Evolutionary conservation across 2,888 invertebrate species (phyloP), one percentile per base, ranked within the genome.

Genomic region (Orthosia gracilis): DNA sequence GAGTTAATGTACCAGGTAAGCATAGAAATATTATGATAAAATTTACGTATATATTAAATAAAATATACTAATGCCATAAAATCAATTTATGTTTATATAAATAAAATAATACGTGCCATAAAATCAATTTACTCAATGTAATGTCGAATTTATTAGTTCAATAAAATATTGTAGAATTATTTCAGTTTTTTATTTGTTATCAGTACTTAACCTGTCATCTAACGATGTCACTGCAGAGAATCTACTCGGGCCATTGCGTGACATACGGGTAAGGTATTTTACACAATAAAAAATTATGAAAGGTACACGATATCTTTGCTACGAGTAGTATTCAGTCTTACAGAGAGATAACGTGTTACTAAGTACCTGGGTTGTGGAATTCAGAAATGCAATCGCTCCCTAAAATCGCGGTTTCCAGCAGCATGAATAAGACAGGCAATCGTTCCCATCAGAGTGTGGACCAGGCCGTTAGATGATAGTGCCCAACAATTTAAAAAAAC

Each of bases 81-180:
- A 45, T 64, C 2, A 57, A 68, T 21, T 72, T 45, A 62, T 62
- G 26, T 31, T 58, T 67, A 52, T 54, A 47, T 26, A 2, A 52
- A 49, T 68, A 1, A 66, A 71, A 80, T 82, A 62, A 26, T 49
- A 69, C 21, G 83, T 85, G 83, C 85, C 78, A 82, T 83, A 63
- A 45, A 0, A 49, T 65, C 4, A 40, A 65, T 59, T 73, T 85
- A 85, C 62, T 47, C 15, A 52, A n/a, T 77, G 73, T 85, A 71
- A 65, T 77, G 50, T 71, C 15, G 61, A 82, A 71, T 71, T 73
- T 67, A 80, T 73, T 77, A 67, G n/a, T 61, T 68, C 17, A 82
- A 72, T 82, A 77, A 66, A 73, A 47, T 72, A 45, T 45, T 45
- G 45, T 67, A 61, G 0, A 54, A 54, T 49, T 15, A 40, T n/a